Evolutionary conservation across 2,888 invertebrate genomes (phyloP).

Genomic region (Litoditis marina): DNA sequence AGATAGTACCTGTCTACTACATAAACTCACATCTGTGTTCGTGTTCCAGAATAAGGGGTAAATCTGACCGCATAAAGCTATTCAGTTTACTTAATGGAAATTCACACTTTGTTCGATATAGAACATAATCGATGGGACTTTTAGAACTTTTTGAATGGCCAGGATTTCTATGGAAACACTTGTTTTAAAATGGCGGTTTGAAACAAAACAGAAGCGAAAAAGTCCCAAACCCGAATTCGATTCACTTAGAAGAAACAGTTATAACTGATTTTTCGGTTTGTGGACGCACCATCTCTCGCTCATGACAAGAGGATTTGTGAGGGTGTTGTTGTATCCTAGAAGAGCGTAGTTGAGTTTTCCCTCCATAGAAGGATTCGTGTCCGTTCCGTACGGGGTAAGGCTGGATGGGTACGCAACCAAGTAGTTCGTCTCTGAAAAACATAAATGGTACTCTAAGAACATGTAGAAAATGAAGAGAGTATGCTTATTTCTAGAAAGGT

Average conservation of each 20-base stretch:
- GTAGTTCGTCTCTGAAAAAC: slow-evolving; percentile 38
- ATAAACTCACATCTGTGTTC: too few relatives aligned
- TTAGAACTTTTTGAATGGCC: too few relatives aligned
- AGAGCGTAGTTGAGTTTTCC: slow-evolving; percentile 49
- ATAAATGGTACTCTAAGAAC: not conserved
- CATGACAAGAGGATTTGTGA: slow-evolving; percentile 28
- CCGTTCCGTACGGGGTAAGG: slow-evolving; percentile 34
- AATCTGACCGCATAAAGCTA: too few relatives aligned
- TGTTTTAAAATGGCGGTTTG: too few relatives aligned
- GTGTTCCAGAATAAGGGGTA: too few relatives aligned
- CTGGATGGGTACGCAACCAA: slow-evolving; percentile 39
- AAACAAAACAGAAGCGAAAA: not conserved
- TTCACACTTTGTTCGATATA: too few relatives aligned
- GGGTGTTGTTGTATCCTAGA: slow-evolving; percentile 29
- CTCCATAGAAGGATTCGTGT: slow-evolving; percentile 33
- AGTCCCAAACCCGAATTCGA: not conserved
- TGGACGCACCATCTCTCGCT: slow-evolving; percentile 14
- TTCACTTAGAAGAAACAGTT: not conserved
- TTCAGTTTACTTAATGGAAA: too few relatives aligned
- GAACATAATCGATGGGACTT: too few relatives aligned
- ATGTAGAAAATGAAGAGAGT: too few relatives aligned
- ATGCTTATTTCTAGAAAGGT: too few relatives aligned
- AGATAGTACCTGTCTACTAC: too few relatives aligned
- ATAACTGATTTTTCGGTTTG: not conserved
- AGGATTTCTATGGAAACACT: too few relatives aligned